These are phyloP conservation scores for Heliopora coerulea DNA, from an alignment of 92 coral and sea anemone species.

Conservation along the genomic window DNA sequence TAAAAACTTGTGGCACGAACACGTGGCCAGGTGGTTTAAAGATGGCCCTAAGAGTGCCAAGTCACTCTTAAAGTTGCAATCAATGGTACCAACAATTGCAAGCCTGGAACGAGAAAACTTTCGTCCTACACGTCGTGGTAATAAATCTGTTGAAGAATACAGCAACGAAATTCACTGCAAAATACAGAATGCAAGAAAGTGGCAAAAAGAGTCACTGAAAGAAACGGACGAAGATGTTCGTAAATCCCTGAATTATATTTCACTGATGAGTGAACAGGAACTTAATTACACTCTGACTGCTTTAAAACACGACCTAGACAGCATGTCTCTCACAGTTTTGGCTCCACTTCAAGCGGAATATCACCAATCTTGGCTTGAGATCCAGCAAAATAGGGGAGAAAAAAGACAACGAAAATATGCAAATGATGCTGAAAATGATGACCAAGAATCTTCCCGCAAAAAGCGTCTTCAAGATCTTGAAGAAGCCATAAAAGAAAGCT, in stretches of 20 bases:
- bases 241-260: constrained; percentile 19
- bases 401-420: no score
- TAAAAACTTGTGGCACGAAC: constrained; percentile 9
- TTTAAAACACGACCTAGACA: constrained; percentile 23
- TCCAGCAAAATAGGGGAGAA: no score
- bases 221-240: constrained; percentile 5
- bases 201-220: constrained; percentile 15
- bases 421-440: not conserved
- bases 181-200: not conserved
- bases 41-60: constrained; percentile 22
- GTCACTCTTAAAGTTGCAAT: constrained; percentile 17
- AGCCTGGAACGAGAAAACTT: not conserved
- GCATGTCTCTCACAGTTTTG: constrained; percentile 23
- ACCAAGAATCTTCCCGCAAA: not conserved
- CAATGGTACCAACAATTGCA: not conserved
- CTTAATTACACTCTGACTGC: constrained; percentile 10
- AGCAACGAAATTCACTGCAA: constrained; percentile 12
- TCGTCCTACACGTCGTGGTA: constrained; percentile 16
- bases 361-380: constrained; percentile 12
- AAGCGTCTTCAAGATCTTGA: constrained; percentile 5
- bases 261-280: constrained; percentile 21
- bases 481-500: constrained; percentile 8
- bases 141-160: constrained; percentile 27
- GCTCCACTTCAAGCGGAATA: constrained; percentile 28
- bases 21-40: not conserved